Base-by-base conservation (phyloP, 1,140 invertebrate genomes). In the Drosophila biarmipes region DNA sequence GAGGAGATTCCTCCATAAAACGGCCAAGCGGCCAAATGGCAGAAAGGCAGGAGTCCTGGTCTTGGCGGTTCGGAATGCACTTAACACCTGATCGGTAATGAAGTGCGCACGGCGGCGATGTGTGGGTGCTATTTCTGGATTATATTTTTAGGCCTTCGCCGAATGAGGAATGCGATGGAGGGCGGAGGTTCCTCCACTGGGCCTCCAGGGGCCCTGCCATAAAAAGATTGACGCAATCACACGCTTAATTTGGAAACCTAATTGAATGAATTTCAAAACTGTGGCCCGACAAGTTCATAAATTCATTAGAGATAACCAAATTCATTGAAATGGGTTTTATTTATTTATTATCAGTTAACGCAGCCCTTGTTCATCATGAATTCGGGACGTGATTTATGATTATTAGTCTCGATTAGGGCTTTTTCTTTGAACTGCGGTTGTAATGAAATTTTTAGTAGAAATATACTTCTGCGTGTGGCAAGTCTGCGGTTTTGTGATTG, bases 31-130 rank as follows among this genome's bases (percentile, higher is more conserved):
- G 64, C 34, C 59, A 62, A 31, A 55, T 12, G 48, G 35, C 19
- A 63, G 35, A 62, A 40, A 48, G 24, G 35, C 68, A 59, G 73
- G 45, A 53, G 66, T 78, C 74, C 73, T 80, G 68, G 34, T 58
- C 66, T 75, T 58, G 40, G 52, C 66, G 45, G 43, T 17, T 46
- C 59, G 63, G 59, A 58, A 74, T 82, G 69, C 71, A 79, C 66
- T 89, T 87, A 87, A 82, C 82, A 87, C 82, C 84, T 89, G 71
- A 89, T 78, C 78, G 82, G 72, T 63, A 87, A 78, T 78, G 64
- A 72, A 67, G 54, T 77, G 81, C 49, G 46, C 40, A 17, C 48
- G 38, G 46, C 19, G 48, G 48, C 29, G 15, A 40, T 21, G 56
- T 61, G 68, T 53, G 64, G 38, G 24, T 49, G 27, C 54, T 73